A percentile compares a stretch with the other conserved stretches of the same genome.
Conservation (phyloP, 2,888 invertebrate genomes). For the Cryptus viduatorius region DNA sequence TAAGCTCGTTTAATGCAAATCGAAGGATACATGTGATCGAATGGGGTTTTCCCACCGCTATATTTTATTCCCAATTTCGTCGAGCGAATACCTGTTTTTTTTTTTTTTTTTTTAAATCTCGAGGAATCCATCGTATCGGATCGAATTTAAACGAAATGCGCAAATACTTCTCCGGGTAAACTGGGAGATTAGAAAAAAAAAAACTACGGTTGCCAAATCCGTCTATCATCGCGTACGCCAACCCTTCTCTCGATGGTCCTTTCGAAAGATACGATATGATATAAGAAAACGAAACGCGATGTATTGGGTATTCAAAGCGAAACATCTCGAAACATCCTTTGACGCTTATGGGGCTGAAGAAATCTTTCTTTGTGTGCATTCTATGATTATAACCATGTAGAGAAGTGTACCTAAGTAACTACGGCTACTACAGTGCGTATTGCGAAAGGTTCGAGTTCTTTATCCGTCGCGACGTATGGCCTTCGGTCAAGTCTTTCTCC, state of each 20-base stretch:
- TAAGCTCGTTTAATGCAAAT: conserved; percentile 23
- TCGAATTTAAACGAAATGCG: not conserved
- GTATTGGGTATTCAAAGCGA: not conserved
- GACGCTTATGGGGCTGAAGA: not conserved
- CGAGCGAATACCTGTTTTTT: not conserved
- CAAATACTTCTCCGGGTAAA: not conserved
- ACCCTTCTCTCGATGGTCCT: not conserved
- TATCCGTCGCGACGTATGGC: conserved; percentile 65
- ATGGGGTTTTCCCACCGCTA: conserved; percentile 10
- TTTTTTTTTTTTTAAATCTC: not conserved
- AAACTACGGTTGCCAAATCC: not conserved
- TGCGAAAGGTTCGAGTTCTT: conserved; percentile 68
- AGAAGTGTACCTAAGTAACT: conserved; percentile 31
- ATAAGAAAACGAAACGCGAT: not conserved
- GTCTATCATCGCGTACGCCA: not conserved
- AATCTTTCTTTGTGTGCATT: conserved; percentile 27
- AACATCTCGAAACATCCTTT: conserved; percentile 5
- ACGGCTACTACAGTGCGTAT: conserved; percentile 49
- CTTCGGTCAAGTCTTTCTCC: conserved; percentile 65
- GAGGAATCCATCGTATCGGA: not conserved
- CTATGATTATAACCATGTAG: conserved; percentile 26
- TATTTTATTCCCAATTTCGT: conserved; percentile 8
- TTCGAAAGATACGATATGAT: not conserved
- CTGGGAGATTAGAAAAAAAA: not conserved
- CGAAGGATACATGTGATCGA: conserved; percentile 15